These are phyloP conservation scores for Mastacembelus armatus DNA, from an alignment of 2,797 vertebrate genomes.

Conservation along the genomic window DNA sequence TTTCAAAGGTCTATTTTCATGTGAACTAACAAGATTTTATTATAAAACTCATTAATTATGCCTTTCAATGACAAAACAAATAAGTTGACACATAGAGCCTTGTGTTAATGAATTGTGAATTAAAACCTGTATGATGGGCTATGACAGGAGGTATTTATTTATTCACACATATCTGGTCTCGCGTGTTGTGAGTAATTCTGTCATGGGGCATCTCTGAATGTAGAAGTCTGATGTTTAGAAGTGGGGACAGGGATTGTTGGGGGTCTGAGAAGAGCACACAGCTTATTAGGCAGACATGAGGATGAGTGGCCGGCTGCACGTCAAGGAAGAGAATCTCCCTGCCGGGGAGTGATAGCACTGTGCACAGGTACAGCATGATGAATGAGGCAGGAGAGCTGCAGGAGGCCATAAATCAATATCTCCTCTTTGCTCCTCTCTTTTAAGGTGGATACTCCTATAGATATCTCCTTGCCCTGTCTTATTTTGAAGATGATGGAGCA, in stretches of 20 bases:
- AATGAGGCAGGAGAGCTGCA: constrained; percentile 73
- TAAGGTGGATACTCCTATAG: constrained; percentile 66
- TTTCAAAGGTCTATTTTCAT: constrained; percentile 26
- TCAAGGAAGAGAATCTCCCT: constrained; percentile 66
- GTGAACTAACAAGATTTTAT: constrained; percentile 2
- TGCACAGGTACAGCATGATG: constrained; percentile 77
- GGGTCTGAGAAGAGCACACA: constrained; percentile 56
- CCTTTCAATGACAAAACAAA: constrained; percentile 45
- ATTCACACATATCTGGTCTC: constrained; percentile 44
- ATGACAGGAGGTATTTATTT: constrained; percentile 51
- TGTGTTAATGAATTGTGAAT: constrained; percentile 38
- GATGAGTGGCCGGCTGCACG: constrained; percentile 61
- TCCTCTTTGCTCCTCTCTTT: constrained; percentile 62
- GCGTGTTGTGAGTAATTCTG: constrained; percentile 54
- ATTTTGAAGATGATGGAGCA: constrained; percentile 76
- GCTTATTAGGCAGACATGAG: constrained; percentile 72
- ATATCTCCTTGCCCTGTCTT: constrained; percentile 62
- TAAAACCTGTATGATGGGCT: constrained; percentile 47
- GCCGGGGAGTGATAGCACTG: constrained; percentile 53
- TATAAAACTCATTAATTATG: constrained; percentile 37
- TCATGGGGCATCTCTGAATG: constrained; percentile 54
- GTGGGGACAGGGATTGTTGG: constrained; percentile 14
- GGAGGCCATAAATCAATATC: constrained; percentile 82
- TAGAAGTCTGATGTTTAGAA: constrained; percentile 52
- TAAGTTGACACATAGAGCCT: constrained; percentile 54